Conservation (phyloP, 2,113 vertebrate species). For the Nanorana parkeri region DNA sequence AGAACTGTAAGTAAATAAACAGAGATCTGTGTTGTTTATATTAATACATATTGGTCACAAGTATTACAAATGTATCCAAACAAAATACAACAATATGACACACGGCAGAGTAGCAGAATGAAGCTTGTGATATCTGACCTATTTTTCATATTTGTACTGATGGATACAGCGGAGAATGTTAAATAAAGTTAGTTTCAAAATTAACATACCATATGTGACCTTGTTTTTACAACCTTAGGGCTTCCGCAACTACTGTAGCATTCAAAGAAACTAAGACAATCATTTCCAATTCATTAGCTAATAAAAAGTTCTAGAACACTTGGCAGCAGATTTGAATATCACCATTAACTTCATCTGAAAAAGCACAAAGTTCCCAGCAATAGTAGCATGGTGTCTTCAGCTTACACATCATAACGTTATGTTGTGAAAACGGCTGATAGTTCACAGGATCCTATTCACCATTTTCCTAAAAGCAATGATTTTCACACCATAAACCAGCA, state of each 20-base stretch:
- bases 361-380: too few species aligned
- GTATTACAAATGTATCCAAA: background rate
- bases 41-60: background rate
- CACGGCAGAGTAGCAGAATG: background rate
- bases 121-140: slow-evolving; percentile 41
- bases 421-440: too few species aligned
- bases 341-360: too few species aligned
- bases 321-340: background rate
- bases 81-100: background rate
- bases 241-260: slow-evolving; percentile 52
- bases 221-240: slow-evolving; percentile 55
- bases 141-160: slow-evolving; percentile 47
- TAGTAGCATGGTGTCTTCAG: too few species aligned
- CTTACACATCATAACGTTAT: too few species aligned
- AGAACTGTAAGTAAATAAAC: too few species aligned
- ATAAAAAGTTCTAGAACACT: slow-evolving; percentile 41
- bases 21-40: too few species aligned
- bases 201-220: slow-evolving; percentile 43
- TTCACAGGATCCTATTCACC: too few species aligned
- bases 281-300: slow-evolving; percentile 52
- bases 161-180: slow-evolving; percentile 34
- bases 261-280: slow-evolving; percentile 43
- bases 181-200: slow-evolving; percentile 46
- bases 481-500: too few species aligned
- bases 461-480: too few species aligned